Conservation (phyloP, 2,888 invertebrate genomes). For the Tortricodes alternella region DNA sequence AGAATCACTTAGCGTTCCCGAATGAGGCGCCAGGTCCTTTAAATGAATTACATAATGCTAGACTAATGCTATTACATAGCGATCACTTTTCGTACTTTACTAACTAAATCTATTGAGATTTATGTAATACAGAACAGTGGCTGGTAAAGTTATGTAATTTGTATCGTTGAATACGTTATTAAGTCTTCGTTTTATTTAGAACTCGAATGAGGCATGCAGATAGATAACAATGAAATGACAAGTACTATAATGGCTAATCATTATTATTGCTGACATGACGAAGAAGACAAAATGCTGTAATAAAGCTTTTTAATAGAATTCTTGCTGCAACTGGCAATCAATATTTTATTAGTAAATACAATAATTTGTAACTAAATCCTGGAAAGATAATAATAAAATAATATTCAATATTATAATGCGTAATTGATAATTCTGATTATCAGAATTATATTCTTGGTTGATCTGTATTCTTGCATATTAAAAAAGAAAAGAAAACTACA, state of each 20-base stretch:
- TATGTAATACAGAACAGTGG: conserved; percentile 18
- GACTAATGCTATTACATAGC: conserved; percentile 14
- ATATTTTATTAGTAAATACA: no score
- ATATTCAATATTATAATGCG: no score
- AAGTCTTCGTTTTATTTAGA: background rate
- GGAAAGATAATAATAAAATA: no score
- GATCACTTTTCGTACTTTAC: conserved; percentile 8
- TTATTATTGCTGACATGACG: background rate
- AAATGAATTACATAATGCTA: conserved; percentile 13
- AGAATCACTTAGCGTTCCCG: no score
- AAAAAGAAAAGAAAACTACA: no score
- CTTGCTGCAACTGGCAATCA: background rate
- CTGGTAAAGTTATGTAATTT: conserved; percentile 10
- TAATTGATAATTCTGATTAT: no score
- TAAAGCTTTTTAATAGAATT: background rate
- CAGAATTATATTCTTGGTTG: no score
- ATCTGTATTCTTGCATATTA: no score
- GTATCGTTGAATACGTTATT: background rate
- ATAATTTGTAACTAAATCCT: no score
- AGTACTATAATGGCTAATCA: background rate
- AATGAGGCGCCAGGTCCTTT: conserved; percentile 4
- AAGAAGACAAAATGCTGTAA: background rate
- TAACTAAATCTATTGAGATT: conserved; percentile 15
- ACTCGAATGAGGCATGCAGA: background rate
- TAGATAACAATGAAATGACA: background rate